Base-by-base conservation (phyloP, 1,140 invertebrate species). In the Lasioglossum albipes region DNA sequence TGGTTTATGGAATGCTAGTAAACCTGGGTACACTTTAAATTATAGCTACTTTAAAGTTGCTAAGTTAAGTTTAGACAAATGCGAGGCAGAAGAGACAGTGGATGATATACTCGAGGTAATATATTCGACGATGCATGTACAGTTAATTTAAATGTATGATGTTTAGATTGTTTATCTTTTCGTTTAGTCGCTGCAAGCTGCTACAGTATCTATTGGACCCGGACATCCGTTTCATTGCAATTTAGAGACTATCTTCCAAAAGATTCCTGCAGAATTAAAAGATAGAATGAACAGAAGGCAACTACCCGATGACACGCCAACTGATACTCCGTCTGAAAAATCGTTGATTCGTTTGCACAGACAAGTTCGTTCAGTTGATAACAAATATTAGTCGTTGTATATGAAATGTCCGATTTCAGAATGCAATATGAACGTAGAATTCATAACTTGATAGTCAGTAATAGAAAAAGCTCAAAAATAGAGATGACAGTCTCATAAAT, bases 41-140 rank as follows among this genome's bases (percentile, higher is more conserved):
- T 96, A 97, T 85, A 96, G 97, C 13, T 99, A 99, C 92, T 99
- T 99, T 91, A 98, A 98, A 93, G 96, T 98, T 78, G 97, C 99
- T n/a, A 99, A 99, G 94, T 93, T 99, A 10, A 98, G 97, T 91
- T 96, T 97, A n/a, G 99, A 99, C 87, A 98, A 98, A 91, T 98
- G 97, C 89, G 98, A 99, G 93, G 98, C 98, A 16, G 98, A 99
- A 94, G 99, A 99, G 94, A 96, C 96, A 85, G 95, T 99, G 0
- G 98, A 99, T 92, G 98, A 99, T 94, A 96, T 98, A 82, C 94
- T 99, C 65, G 97, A 99, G 94, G 98, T 98, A 94, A 72, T 69
- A 71, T 80, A 49, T 71, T 49, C 18, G 2, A 9, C 65, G 22
- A 52, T 3, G 2, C 75, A 45, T 22, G 27, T 70, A 76, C 42